A percentile compares a stretch with the other conserved stretches of the same genome.
These are phyloP conservation scores for Xanthorhoe spadicearia DNA, from an alignment of 2,888 invertebrate species.

Conservation along the genomic window DNA sequence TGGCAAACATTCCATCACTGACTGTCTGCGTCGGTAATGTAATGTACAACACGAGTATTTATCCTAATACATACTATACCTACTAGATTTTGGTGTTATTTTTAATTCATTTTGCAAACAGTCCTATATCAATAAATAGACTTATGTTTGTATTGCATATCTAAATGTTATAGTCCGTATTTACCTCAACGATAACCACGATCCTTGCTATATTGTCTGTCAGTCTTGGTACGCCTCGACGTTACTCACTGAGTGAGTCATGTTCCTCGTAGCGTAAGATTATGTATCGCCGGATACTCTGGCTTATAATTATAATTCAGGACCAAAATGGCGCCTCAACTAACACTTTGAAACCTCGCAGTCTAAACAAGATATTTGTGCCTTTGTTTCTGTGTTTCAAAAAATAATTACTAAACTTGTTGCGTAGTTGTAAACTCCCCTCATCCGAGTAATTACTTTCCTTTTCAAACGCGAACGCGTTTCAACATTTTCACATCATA, in stretches of 20 bases:
- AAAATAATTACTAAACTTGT: background rate
- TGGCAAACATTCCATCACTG: too few species aligned
- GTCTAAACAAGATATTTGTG: background rate
- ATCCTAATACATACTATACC: too few species aligned
- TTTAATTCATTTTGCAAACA: background rate
- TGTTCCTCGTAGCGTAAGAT: constrained; percentile 51
- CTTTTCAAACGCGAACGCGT: constrained; percentile 16
- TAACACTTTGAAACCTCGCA: constrained; percentile 8
- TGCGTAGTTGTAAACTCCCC: constrained; percentile 10
- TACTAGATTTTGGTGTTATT: background rate
- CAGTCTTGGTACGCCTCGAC: constrained; percentile 48
- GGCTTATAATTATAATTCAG: constrained; percentile 44
- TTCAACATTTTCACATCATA: constrained; percentile 18
- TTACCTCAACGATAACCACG: constrained; percentile 39
- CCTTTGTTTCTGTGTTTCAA: background rate
- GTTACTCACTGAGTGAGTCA: constrained; percentile 68
- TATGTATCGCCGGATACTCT: constrained; percentile 63
- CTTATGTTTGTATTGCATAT: constrained; percentile 46
- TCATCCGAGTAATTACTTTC: constrained; percentile 19
- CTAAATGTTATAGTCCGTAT: constrained; percentile 45
- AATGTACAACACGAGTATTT: too few species aligned
- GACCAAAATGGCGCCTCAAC: constrained; percentile 30
- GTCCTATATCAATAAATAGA: background rate
- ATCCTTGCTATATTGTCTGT: constrained; percentile 38
- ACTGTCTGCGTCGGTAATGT: too few species aligned